phyloP scores from a whole-genome alignment of 2,888 invertebrate genomes.

The Cosmorhoe ocellata region DNA sequence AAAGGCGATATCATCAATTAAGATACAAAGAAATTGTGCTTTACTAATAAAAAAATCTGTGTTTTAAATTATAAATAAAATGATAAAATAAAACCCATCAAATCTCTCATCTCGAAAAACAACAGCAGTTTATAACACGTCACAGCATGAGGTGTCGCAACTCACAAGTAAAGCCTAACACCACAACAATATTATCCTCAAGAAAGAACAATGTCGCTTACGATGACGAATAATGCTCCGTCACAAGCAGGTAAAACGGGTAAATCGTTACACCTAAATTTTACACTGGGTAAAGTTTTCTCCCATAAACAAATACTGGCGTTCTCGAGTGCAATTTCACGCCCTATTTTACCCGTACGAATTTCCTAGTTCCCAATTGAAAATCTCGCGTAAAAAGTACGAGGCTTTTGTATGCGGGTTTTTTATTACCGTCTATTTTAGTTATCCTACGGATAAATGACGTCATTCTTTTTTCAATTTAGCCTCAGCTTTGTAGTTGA shows the following conservation, averaged over 20 bases:
- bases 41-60: too few species aligned
- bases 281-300: slow-evolving; percentile 53
- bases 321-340: slow-evolving; percentile 73
- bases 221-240: slow-evolving; percentile 57
- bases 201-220: slow-evolving; percentile 44
- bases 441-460: slow-evolving; percentile 62
- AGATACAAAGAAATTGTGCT: too few species aligned
- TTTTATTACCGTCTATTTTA: slow-evolving; percentile 68
- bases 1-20: too few species aligned
- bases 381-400: slow-evolving; percentile 61
- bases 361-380: slow-evolving; percentile 66
- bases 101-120: slow-evolving; percentile 13
- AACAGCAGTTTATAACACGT: slow-evolving; percentile 18
- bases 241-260: slow-evolving; percentile 47
- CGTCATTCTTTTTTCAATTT: slow-evolving; percentile 66
- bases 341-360: slow-evolving; percentile 74
- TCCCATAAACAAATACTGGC: slow-evolving; percentile 74
- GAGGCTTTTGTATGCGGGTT: slow-evolving; percentile 59
- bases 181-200: slow-evolving; percentile 29
- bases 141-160: slow-evolving; percentile 32
- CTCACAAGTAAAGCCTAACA: slow-evolving; percentile 27
- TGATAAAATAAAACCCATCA: slow-evolving; percentile 10
- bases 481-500: slow-evolving; percentile 51
- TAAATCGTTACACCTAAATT: slow-evolving; percentile 62
- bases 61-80: too few species aligned